Conservation (phyloP, 2,797 vertebrate species). For the Rhincodon typus region DNA sequence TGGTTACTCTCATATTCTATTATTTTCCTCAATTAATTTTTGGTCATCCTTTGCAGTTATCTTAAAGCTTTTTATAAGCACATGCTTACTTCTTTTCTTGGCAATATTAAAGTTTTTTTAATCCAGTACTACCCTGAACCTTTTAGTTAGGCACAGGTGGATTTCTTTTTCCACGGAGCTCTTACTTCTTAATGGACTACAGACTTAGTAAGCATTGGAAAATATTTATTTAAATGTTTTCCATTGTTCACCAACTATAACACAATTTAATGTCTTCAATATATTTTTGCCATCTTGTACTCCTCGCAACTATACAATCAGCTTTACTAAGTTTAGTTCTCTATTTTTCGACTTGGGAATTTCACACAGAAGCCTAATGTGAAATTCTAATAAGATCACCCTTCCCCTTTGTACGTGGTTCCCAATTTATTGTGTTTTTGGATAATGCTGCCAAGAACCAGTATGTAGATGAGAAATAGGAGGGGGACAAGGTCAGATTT, state of each 20-base stretch:
- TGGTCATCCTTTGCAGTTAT: background rate
- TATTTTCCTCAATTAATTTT: background rate
- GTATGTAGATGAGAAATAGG: too few relatives aligned
- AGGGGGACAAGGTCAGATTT: too few relatives aligned
- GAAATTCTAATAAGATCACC: background rate
- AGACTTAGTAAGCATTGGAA: background rate
- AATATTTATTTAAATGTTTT: background rate
- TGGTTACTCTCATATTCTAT: background rate
- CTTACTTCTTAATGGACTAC: background rate
- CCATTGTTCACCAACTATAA: background rate
- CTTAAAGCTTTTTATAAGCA: background rate
- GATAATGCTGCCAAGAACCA: too few relatives aligned
- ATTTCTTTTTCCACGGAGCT: background rate
- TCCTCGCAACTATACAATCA: background rate
- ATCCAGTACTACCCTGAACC: background rate
- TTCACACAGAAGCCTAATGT: background rate
- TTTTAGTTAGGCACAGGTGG: background rate
- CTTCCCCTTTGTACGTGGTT: background rate
- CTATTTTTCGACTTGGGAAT: background rate
- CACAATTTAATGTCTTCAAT: background rate
- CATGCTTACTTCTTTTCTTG: background rate
- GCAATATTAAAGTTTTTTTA: background rate
- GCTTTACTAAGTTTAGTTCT: background rate
- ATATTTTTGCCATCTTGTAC: background rate
- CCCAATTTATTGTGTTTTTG: background rate